Evolutionary conservation across 2,888 invertebrate genomes (phyloP), one percentile per base, ranked within the genome.

Genomic region (Caenorhabditis sp.): DNA sequence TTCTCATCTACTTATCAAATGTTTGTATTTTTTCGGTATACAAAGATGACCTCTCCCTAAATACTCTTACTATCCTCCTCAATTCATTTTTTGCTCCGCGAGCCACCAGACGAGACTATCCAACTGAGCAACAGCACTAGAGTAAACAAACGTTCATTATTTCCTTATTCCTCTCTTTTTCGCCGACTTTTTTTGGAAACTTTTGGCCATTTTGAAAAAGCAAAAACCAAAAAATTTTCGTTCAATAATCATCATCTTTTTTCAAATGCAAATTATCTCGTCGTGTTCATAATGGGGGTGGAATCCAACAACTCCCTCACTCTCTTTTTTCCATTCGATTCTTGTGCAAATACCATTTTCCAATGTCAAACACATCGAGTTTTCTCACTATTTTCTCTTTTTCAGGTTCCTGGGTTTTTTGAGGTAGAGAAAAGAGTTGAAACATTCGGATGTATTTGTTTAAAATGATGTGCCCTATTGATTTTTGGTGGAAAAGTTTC

Each of bases 231-330:
- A 35, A 24, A 8, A 26, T 24, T 28, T 24, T 24, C 51, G n/a
- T 68, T 61, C 68, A 68, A 44, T 47, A 35, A 58, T 14, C 26
- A 3, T 14, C 44, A 16, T 47, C 47, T 31, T 10, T 47, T 38
- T 69, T 70, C 35, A 73, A 73, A 73, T 73, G 73, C 73, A 73
- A 73, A 73, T 73, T 61, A 73, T 26, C n/a, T 59, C 24, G n/a
- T 38, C 22, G n/a, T 19, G 14, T 41, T 24, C n/a, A n/a, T 26
- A 41, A 22, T 70, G 41, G 44, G 41, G 28, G 10, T 28, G 24
- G 51, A 58, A 41, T 58, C 70, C 70, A 56, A 10, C 44, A 28
- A 28, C 10, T 12, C 56, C n/a, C 69, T 26, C 31, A 54, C 31
- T 51, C 24, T 16, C 26, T 54, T 26, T 26, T 49, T 44, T 47